phyloP scores from a whole-genome alignment of 2,113 vertebrate species.

The Megalops atlanticus region DNA sequence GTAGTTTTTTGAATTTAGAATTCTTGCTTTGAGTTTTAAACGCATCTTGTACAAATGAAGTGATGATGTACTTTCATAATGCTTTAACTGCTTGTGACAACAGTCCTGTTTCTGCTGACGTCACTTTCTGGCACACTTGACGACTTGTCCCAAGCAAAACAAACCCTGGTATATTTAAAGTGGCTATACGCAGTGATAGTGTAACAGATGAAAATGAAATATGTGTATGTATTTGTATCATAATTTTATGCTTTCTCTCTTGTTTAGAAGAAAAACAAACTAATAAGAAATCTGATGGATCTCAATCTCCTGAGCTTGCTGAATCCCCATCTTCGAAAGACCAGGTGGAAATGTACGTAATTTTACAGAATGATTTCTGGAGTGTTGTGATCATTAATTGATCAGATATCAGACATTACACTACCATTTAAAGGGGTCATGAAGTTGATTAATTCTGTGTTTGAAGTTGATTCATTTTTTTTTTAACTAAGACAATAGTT shows the following conservation, averaged over 20 bases:
- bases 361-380: too few relatives aligned
- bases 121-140: background rate
- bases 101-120: background rate
- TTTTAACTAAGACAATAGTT: too few relatives aligned
- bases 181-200: background rate
- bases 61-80: background rate
- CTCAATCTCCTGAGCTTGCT: slow-evolving; percentile 86
- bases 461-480: too few relatives aligned
- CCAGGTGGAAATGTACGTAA: slow-evolving; percentile 96
- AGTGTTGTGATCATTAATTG: too few relatives aligned
- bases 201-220: background rate
- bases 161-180: background rate
- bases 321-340: slow-evolving; percentile 92
- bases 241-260: slow-evolving; percentile 48
- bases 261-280: slow-evolving; percentile 88
- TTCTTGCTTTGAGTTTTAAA: too few relatives aligned
- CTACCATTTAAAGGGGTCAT: too few relatives aligned
- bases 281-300: slow-evolving; percentile 87
- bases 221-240: background rate
- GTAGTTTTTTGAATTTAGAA: too few relatives aligned
- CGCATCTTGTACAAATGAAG: background rate
- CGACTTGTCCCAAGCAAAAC: background rate
- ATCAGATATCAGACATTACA: too few relatives aligned
- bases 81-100: background rate
- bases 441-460: too few relatives aligned